Percentiles rank a stretch among this genome's conserved stretches.
Evolutionary conservation across 2,113 vertebrate species (phyloP).

Genomic region (Psammodynastes pulverulentus): DNA sequence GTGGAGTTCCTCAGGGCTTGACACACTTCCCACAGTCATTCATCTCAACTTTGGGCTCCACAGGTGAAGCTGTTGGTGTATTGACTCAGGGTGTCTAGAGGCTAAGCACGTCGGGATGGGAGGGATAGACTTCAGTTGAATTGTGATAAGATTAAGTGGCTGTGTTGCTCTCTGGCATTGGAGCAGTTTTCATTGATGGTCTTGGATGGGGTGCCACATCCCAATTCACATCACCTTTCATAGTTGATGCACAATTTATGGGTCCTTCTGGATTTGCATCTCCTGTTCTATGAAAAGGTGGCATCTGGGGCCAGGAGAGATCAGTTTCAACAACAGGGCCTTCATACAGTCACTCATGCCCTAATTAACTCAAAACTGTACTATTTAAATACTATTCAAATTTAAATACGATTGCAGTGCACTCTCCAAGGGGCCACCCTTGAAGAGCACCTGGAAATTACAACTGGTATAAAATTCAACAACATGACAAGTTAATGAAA

Average conservation of each 20-base stretch:
- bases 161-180: background rate
- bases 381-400: too few species aligned
- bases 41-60: background rate
- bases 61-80: background rate
- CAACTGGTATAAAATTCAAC: too few species aligned
- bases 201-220: background rate
- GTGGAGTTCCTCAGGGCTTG: background rate
- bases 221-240: background rate
- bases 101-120: background rate
- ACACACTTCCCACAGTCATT: background rate
- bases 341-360: background rate
- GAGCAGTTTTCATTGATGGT: background rate
- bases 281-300: background rate
- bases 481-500: background rate
- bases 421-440: too few species aligned
- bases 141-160: background rate
- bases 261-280: background rate
- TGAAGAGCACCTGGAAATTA: too few species aligned
- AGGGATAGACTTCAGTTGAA: background rate
- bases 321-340: background rate
- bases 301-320: background rate
- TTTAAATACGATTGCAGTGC: too few species aligned
- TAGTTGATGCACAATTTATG: background rate
- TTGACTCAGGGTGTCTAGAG: background rate
- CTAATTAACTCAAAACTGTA: too few species aligned